phyloP scores from a whole-genome alignment of 2,888 invertebrate species.

The Drymonia ruficornis region DNA sequence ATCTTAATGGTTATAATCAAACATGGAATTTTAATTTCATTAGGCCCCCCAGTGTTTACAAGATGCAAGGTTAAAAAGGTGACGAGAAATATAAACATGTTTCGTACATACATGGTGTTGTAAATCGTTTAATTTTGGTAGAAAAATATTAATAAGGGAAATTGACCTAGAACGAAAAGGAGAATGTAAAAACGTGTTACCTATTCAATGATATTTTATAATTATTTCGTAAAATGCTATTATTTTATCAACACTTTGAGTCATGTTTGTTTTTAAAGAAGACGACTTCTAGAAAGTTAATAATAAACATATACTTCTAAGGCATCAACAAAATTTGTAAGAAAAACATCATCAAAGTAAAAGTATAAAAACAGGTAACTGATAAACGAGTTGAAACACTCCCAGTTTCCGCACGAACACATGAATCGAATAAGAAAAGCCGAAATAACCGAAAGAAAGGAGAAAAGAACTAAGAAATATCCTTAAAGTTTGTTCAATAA shows the following conservation, averaged over 20 bases:
- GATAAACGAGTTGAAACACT: conserved; percentile 46
- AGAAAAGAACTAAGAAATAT: conserved; percentile 44
- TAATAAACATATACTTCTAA: no score
- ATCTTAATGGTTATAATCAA: conserved; percentile 1
- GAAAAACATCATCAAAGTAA: not conserved
- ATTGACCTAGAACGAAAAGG: no score
- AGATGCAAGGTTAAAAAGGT: conserved; percentile 4
- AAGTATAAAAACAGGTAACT: conserved; percentile 16
- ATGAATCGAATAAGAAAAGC: conserved; percentile 43
- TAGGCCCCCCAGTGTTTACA: conserved; percentile 3
- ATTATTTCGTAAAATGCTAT: no score
- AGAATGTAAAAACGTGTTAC: no score
- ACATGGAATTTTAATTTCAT: conserved; percentile 2
- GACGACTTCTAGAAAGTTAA: no score
- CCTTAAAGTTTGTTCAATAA: conserved; percentile 49
- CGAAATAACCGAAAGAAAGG: conserved; percentile 37
- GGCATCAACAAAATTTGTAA: not conserved
- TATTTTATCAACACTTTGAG: no score
- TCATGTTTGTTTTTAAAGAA: no score
- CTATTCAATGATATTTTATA: no score
- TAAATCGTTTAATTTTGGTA: no score
- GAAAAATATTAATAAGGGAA: no score
- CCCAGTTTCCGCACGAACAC: conserved; percentile 33
- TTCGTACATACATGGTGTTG: not conserved
- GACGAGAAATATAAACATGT: not conserved